Base-by-base conservation (phyloP, 2,113 vertebrate genomes). In the Haemorhous mexicanus region DNA sequence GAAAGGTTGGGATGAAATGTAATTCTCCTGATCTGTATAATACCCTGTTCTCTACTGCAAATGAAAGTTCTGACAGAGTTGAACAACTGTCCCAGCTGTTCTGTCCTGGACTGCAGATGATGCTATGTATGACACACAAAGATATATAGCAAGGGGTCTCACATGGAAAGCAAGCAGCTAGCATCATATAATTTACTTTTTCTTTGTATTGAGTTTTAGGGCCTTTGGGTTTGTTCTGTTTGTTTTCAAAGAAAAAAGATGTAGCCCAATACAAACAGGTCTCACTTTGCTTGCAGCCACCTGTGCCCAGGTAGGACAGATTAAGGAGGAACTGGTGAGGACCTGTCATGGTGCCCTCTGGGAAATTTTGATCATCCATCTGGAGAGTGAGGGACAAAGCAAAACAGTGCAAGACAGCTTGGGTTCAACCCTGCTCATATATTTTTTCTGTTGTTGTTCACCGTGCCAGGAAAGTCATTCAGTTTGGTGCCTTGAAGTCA, bases 221-320 rank as follows among this genome's bases (percentile, higher is more conserved):
- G 30, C 5, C 0, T 2, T 35, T 20, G 11, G 1, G 12, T 27
- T 47, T 61, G 12, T 27, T 66, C 27, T 27, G 3, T 23, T 56
- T 32, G 9, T 50, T 62, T 47, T 32, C 8, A 35, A 86, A 77
- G 33, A 44, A 50, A 87, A 21, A 78, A 81, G 20, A 63, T 20
- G 52, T 5, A 5, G n/a, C 20, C 7, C 23, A 39, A 30, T 50
- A 43, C 17, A 79, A 88, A 21, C 11, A 69, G n/a, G 20, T 62
- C 50, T 69, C 44, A n/a, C 1, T 17, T 43, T 66, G 26, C 28
- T 46, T 73, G 33, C 33, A 83, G n/a, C 19, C 41, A 49, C 1
- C 1, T 2, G 1, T 37, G 20, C 22, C 62, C 46, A 62, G 22
- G 21, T 27, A 87, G 74, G 37, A 76, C 18, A 79, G 41, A 28